phyloP scores from a whole-genome alignment of 2,113 vertebrate genomes.

The Gavia stellata region DNA sequence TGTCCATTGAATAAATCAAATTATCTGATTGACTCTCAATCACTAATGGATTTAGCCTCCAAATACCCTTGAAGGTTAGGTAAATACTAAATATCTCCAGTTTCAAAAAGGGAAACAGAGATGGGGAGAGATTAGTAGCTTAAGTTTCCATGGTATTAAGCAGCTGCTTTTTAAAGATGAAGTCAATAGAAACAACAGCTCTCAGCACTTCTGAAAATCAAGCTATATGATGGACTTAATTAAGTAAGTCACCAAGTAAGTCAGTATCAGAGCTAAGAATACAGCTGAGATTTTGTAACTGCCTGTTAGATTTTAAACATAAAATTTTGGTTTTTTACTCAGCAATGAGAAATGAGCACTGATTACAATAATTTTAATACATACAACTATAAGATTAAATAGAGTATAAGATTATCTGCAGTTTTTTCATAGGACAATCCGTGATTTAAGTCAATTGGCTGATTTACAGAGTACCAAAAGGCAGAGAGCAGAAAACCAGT shows the following conservation, averaged over 20 bases:
- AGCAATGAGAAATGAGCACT: background rate
- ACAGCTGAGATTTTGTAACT: background rate
- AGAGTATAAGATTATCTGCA: background rate
- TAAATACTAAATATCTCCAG: background rate
- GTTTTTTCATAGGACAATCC: background rate
- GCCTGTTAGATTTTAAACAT: background rate
- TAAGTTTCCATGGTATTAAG: background rate
- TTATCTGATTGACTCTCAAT: background rate
- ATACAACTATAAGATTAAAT: background rate
- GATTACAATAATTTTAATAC: background rate
- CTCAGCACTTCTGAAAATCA: background rate
- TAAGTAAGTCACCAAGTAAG: background rate
- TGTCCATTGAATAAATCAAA: background rate
- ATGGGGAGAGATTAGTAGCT: background rate
- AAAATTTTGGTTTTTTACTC: background rate
- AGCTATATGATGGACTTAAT: background rate
- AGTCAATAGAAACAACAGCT: background rate
- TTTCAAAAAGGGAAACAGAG: background rate
- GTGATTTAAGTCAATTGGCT: background rate
- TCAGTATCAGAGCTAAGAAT: background rate
- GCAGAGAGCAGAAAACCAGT: background rate
- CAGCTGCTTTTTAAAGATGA: background rate
- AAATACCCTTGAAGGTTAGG: background rate
- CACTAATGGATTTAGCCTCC: background rate
- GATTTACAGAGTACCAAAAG: background rate